A percentile compares a stretch with the other conserved stretches of the same genome.
Evolutionary conservation across 2,113 vertebrate species (phyloP).

Genomic region (sheep (Ovis aries)): DNA sequence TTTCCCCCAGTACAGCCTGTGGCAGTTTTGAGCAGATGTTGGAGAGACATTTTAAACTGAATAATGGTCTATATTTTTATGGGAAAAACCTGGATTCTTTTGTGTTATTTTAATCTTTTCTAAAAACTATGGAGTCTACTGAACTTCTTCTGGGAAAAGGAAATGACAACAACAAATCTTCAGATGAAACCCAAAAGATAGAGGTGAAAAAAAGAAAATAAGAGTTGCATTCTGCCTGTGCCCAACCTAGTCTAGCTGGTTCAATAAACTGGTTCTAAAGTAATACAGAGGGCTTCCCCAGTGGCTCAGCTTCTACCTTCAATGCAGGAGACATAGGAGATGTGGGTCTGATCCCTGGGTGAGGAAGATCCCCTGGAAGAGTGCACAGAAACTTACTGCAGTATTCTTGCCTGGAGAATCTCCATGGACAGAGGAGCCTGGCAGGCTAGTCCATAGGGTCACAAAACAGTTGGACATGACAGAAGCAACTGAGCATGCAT

Average conservation of each 20-base stretch:
- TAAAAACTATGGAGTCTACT: not conserved
- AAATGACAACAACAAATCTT: not conserved
- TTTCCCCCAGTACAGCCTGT: not conserved
- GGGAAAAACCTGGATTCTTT: not conserved
- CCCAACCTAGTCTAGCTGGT: not conserved
- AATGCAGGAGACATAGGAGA: not conserved
- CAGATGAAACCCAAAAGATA: not conserved
- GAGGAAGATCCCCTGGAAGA: not conserved
- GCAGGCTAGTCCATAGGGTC: not conserved
- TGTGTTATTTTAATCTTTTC: not conserved
- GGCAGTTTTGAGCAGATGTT: not conserved
- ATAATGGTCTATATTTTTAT: not conserved
- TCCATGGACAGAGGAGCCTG: not conserved
- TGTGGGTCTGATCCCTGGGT: not conserved
- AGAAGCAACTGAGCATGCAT: rapidly evolving
- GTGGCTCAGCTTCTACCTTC: not conserved
- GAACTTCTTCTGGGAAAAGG: not conserved
- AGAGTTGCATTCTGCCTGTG: not conserved
- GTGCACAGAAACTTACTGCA: rapidly evolving
- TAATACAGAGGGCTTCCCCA: not conserved
- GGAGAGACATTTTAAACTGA: not conserved
- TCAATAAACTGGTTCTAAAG: not conserved
- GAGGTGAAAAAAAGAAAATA: not conserved
- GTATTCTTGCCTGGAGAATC: not conserved
- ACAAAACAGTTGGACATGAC: not conserved